Conservation (phyloP, 92 coral and sea anemone species). For the Zoanthus solanderi region DNA sequence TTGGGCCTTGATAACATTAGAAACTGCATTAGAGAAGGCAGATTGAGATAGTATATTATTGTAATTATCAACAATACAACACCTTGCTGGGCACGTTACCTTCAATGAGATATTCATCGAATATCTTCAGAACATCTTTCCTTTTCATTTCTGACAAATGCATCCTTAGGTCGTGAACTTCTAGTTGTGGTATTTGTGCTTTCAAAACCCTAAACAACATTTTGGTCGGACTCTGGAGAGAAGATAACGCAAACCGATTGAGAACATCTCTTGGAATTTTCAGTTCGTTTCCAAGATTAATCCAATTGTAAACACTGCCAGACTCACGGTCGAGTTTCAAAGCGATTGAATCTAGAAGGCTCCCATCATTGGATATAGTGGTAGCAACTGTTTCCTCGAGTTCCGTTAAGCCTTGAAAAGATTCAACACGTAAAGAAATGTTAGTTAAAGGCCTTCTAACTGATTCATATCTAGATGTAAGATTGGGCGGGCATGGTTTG, state of each 20-base stretch:
- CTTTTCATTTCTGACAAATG: background rate
- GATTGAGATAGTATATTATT: too few species aligned
- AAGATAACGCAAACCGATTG: background rate
- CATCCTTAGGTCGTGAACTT: background rate
- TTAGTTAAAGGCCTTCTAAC: too few species aligned
- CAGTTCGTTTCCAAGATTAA: background rate
- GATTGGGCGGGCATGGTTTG: too few species aligned
- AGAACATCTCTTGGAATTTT: background rate
- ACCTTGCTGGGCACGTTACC: background rate
- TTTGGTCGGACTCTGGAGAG: slow-evolving; percentile 5
- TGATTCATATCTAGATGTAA: too few species aligned
- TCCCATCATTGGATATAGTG: background rate
- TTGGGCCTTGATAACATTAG: too few species aligned
- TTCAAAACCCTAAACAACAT: background rate
- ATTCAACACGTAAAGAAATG: too few species aligned
- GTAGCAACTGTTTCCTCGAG: background rate
- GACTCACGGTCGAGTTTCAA: slow-evolving; percentile 8
- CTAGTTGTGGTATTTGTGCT: background rate
- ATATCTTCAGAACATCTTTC: background rate
- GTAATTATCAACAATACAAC: too few species aligned
- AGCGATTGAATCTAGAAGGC: background rate
- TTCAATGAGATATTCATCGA: background rate
- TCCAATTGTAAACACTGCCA: background rate
- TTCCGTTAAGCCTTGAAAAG: background rate
- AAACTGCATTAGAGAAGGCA: too few species aligned